These are phyloP conservation scores for Drosophila emarginata DNA, from an alignment of 2,888 invertebrate genomes.

Conservation along the genomic window DNA sequence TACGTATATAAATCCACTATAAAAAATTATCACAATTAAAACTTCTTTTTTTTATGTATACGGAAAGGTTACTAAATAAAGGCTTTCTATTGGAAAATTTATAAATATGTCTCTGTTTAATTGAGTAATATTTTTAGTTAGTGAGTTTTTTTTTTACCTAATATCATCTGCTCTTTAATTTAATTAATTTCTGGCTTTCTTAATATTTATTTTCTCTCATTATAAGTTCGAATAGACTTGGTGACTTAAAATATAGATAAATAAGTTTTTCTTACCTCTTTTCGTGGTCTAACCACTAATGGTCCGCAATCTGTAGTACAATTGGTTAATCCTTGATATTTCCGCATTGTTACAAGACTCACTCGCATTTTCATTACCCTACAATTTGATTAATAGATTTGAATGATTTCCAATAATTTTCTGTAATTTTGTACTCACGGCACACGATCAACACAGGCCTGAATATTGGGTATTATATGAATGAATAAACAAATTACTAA, in stretches of 20 bases:
- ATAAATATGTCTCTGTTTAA: too few species aligned
- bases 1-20: too few species aligned
- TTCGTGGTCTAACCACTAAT: constrained; percentile 67
- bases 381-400: neutral
- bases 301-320: constrained; percentile 64
- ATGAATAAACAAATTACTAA: constrained; percentile 18
- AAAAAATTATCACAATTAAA: too few species aligned
- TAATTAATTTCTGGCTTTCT: too few species aligned
- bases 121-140: too few species aligned
- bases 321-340: constrained; percentile 54
- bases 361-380: constrained; percentile 73
- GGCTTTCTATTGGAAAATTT: too few species aligned
- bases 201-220: too few species aligned
- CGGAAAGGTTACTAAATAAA: too few species aligned
- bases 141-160: too few species aligned
- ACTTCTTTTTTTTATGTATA: too few species aligned
- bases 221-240: too few species aligned
- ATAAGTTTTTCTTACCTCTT: constrained; percentile 58
- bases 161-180: too few species aligned
- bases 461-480: constrained; percentile 15
- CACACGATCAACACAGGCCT: constrained; percentile 69
- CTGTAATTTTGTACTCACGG: constrained; percentile 69
- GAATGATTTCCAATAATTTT: neutral
- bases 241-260: neutral
- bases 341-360: constrained; percentile 75